Conservation (phyloP, 2,113 vertebrate species). For the Anoplopoma fimbria region DNA sequence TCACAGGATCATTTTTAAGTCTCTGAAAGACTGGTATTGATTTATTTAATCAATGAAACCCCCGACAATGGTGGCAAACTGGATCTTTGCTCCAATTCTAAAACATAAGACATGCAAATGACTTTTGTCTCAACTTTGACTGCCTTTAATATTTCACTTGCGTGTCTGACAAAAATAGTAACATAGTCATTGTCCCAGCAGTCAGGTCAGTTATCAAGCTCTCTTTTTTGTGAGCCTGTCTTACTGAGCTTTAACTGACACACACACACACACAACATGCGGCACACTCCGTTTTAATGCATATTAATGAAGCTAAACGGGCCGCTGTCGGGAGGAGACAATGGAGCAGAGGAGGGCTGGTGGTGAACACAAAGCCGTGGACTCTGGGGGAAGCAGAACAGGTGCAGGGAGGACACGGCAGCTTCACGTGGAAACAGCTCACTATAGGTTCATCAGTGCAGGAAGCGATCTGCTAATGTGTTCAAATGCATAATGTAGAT, state of each 20-base stretch:
- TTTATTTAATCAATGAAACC: constrained; percentile 30
- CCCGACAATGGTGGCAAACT: background rate
- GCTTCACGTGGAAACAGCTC: constrained; percentile 49
- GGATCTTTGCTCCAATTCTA: constrained; percentile 26
- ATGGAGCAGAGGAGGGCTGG: constrained; percentile 60
- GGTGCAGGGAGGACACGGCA: constrained; percentile 60
- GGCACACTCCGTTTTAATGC: constrained; percentile 75
- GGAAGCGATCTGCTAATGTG: constrained; percentile 23
- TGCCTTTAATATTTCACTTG: constrained; percentile 55
- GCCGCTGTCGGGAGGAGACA: constrained; percentile 68
- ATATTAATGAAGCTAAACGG: constrained; percentile 82
- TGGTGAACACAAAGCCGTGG: constrained; percentile 67
- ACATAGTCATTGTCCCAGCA: constrained; percentile 49
- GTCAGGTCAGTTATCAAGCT: constrained; percentile 51
- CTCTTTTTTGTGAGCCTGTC: constrained; percentile 34
- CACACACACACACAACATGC: constrained; percentile 13
- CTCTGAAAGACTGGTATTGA: constrained; percentile 1
- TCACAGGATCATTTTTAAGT: background rate
- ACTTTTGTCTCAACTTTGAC: constrained; percentile 48
- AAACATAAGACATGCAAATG: constrained; percentile 50
- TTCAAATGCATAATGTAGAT: background rate
- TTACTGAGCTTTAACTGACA: constrained; percentile 50
- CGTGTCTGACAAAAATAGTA: constrained; percentile 58
- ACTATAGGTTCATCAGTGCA: constrained; percentile 50
- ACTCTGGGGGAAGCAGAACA: constrained; percentile 68